Evolutionary conservation across 1,140 invertebrate genomes (phyloP).

Genomic region (Bombyx mandarina): DNA sequence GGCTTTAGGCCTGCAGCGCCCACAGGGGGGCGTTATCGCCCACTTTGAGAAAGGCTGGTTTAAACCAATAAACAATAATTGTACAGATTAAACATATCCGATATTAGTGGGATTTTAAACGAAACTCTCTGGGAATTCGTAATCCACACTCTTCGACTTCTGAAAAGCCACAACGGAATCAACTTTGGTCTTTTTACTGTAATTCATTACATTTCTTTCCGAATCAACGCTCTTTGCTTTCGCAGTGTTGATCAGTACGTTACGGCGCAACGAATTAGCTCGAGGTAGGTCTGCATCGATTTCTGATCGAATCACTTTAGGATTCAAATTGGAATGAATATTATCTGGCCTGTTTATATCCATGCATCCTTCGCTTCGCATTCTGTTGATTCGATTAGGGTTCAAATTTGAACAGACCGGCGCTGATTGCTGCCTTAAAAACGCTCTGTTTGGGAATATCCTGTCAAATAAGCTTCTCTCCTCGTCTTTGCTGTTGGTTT

Average conservation of each 20-base stretch:
- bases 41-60: no score
- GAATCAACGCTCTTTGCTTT: slow-evolving; percentile 57
- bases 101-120: slow-evolving; percentile 27
- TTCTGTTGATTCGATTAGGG: slow-evolving; percentile 38
- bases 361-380: slow-evolving; percentile 54
- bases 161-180: slow-evolving; percentile 51
- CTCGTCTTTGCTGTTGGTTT: slow-evolving; percentile 36
- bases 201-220: slow-evolving; percentile 44
- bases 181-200: slow-evolving; percentile 46
- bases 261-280: slow-evolving; percentile 55
- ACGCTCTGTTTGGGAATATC: slow-evolving; percentile 47
- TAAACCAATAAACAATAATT: no score
- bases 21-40: no score
- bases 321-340: slow-evolving; percentile 50
- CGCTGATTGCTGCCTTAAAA: slow-evolving; percentile 57
- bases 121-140: slow-evolving; percentile 59
- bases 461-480: slow-evolving; percentile 41
- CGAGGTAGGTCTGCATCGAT: slow-evolving; percentile 36
- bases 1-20: no score
- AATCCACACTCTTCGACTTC: slow-evolving; percentile 54
- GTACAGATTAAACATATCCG: no score
- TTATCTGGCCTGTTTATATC: slow-evolving; percentile 36
- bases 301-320: slow-evolving; percentile 35
- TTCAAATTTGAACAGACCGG: slow-evolving; percentile 44
- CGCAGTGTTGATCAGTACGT: slow-evolving; percentile 62